These are phyloP conservation scores for Candoia aspera DNA, from an alignment of 2,113 vertebrate genomes.

Conservation along the genomic window DNA sequence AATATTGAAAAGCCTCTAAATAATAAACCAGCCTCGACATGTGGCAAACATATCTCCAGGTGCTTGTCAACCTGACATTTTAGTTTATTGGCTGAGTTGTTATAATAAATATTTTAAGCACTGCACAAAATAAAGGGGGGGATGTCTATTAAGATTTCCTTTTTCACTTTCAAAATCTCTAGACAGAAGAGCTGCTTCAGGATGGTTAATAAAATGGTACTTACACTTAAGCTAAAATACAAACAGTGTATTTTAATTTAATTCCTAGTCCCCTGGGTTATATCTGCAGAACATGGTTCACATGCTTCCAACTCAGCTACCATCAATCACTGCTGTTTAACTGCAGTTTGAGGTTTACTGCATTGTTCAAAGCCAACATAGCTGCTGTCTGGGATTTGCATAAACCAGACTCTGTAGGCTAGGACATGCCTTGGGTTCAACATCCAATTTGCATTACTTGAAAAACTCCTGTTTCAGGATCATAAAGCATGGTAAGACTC, in stretches of 20 bases:
- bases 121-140: background rate
- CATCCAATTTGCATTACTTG: background rate
- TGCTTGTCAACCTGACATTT: constrained; percentile 62
- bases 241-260: background rate
- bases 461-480: background rate
- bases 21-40: constrained; percentile 33
- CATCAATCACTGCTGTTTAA: background rate
- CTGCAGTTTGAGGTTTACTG: background rate
- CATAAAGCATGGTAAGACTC: background rate
- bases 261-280: background rate
- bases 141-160: background rate
- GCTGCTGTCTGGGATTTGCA: background rate
- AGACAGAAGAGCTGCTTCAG: background rate
- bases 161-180: background rate
- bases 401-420: background rate
- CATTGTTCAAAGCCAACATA: background rate
- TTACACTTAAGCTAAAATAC: background rate
- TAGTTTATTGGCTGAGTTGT: constrained; percentile 17
- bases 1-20: constrained; percentile 42
- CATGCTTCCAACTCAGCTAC: background rate
- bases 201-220: background rate
- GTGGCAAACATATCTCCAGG: constrained; percentile 55
- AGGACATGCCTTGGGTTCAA: background rate
- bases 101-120: constrained; percentile 17
- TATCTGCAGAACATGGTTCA: background rate